phyloP scores from a whole-genome alignment of 2,888 invertebrate species.

The Aporophyla lueneburgensis region DNA sequence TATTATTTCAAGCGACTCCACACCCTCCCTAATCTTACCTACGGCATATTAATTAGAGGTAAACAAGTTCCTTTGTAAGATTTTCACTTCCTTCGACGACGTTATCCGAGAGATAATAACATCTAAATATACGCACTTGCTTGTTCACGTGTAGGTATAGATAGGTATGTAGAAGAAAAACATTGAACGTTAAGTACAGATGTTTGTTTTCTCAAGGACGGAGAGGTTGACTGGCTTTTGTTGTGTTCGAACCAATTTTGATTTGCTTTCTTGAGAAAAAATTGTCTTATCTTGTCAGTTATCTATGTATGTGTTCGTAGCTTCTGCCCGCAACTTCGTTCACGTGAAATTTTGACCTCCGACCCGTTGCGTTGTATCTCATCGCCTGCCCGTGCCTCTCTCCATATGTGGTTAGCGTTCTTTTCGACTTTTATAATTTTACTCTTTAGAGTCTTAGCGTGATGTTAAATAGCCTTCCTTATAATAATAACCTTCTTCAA shows the following conservation, averaged over 20 bases:
- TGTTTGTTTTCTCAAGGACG: conserved; percentile 38
- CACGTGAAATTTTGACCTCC: too few relatives aligned
- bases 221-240: conserved; percentile 18
- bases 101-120: conserved; percentile 72
- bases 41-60: conserved; percentile 88
- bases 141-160: conserved; percentile 21
- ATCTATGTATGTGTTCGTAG: neutral
- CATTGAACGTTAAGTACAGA: conserved; percentile 30
- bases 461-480: too few relatives aligned
- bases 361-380: too few relatives aligned
- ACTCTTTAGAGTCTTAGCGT: too few relatives aligned
- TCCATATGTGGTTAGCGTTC: too few relatives aligned
- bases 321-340: too few relatives aligned
- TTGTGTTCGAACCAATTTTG: conserved; percentile 15
- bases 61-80: conserved; percentile 87
- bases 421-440: too few relatives aligned
- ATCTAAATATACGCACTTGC: conserved; percentile 59
- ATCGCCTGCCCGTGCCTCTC: too few relatives aligned
- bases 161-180: conserved; percentile 38
- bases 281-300: neutral
- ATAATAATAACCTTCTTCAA: too few relatives aligned
- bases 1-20: conserved; percentile 66
- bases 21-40: conserved; percentile 70
- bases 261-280: neutral
- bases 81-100: conserved; percentile 81